Conservation (phyloP, 1,140 invertebrate species). For the Proctacanthus coquilletti region DNA sequence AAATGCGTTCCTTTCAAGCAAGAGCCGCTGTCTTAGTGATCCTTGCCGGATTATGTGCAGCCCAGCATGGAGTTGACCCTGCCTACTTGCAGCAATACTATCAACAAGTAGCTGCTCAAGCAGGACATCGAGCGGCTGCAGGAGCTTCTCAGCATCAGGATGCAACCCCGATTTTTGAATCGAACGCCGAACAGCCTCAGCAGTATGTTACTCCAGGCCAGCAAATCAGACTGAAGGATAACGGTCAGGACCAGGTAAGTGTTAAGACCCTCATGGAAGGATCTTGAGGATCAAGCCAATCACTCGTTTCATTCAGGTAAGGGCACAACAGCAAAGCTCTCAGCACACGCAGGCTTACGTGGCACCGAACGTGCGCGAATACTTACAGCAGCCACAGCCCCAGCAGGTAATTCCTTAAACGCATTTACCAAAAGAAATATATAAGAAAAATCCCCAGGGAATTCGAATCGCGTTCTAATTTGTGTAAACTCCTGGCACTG, state of each 20-base stretch:
- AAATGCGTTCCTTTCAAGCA: no score
- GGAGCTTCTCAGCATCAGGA: constrained; percentile 11
- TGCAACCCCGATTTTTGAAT: constrained; percentile 26
- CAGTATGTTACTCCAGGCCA: constrained; percentile 23
- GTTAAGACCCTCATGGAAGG: no score
- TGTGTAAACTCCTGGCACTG: no score
- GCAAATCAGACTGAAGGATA: constrained; percentile 25
- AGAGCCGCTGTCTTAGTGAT: no score
- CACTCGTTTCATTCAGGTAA: no score
- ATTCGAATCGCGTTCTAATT: no score
- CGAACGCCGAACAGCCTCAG: constrained; percentile 25
- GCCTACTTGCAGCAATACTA: constrained; percentile 27
- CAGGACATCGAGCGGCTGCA: constrained; percentile 12
- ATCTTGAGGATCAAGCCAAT: no score
- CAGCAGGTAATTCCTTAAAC: no score
- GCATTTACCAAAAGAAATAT: no score
- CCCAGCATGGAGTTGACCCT: constrained; percentile 26
- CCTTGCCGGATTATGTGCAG: no score
- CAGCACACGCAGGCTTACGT: constrained; percentile 19
- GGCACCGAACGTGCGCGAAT: constrained; percentile 22
- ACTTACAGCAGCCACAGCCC: constrained; percentile 11
- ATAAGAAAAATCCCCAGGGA: no score
- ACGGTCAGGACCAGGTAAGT: constrained; percentile 21
- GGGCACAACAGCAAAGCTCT: constrained; percentile 21
- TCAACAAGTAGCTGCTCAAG: constrained; percentile 19